Evolutionary conservation across 1,140 invertebrate species (phyloP).

Genomic region (Anadara kagoshimensis): DNA sequence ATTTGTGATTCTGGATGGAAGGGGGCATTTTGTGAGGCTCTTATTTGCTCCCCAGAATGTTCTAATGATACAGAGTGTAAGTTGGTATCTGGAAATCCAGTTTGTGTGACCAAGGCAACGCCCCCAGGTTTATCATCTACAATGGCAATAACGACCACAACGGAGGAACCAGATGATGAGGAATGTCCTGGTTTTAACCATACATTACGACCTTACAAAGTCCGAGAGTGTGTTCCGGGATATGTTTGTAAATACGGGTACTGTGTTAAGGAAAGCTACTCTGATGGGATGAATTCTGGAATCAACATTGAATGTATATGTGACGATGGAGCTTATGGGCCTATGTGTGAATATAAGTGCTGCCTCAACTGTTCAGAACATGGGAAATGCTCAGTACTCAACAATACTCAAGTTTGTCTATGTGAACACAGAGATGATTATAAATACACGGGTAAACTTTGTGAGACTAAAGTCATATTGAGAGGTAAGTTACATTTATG

Average conservation of each 20-base stretch:
- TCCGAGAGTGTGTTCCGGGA: background rate
- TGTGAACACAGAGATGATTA: slow-evolving; percentile 23
- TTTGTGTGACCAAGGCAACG: no score
- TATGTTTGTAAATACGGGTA: background rate
- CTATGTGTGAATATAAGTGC: slow-evolving; percentile 33
- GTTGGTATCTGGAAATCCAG: no score
- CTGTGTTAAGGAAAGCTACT: background rate
- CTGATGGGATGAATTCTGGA: background rate
- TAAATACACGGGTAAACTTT: slow-evolving; percentile 32
- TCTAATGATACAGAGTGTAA: no score
- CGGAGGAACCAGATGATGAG: background rate
- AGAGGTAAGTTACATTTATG: slow-evolving; percentile 3
- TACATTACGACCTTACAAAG: no score
- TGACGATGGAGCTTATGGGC: slow-evolving; percentile 25
- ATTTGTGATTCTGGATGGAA: no score
- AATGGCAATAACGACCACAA: background rate
- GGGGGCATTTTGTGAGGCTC: no score
- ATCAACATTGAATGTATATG: slow-evolving; percentile 5
- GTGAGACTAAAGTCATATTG: slow-evolving; percentile 19
- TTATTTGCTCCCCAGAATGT: no score
- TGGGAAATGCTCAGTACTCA: slow-evolving; percentile 25
- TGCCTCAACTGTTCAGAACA: slow-evolving; percentile 38
- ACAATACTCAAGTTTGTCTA: slow-evolving; percentile 17
- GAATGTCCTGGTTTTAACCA: background rate
- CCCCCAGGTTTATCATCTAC: background rate